Evolutionary conservation across 2,888 invertebrate genomes (phyloP), one percentile per base, ranked within the genome.

Genomic region (Rhagium mordax): DNA sequence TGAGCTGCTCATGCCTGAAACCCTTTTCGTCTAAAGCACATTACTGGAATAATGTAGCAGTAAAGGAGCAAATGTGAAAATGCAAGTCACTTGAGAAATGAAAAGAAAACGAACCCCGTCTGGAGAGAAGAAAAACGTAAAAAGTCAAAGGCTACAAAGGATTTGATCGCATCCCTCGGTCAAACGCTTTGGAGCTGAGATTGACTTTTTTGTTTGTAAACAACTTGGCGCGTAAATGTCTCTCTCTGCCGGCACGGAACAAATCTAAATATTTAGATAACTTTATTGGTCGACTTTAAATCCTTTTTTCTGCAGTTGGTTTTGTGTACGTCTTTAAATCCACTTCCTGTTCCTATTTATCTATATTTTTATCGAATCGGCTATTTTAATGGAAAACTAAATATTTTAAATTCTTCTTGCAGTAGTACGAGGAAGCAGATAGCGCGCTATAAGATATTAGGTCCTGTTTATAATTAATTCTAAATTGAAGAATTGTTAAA

Each of bases 21-120:
- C 65, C 65, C 53, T 21, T 49, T 24, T 33, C 47, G 16, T 21
- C 47, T 51, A 53, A 49, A 67, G 67, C 53, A 70, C 61, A 70
- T 66, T 61, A 70, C 69, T 51, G 55, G 20, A 71, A 74, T 74
- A 77, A 70, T 70, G 73, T 71, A 70, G 64, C 70, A 74, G 72
- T 74, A 68, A 77, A 74, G 71, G 67, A 59, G 71, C 74, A 74
- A 76, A 76, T 68, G 67, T 66, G 65, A 74, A 79, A 79, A 72
- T 73, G 75, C 75, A 75, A 80, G 76, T 79, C 80, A 79, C 78
- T 78, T 74, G 80, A 80, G 78, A 74, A 78, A 80, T 79, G 78
- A 70, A 76, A 72, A 74, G 73, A 73, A 72, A 75, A 71, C 70
- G 65, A 62, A 64, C 57, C 18, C 13, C 53, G 49, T 53, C 65